Evolutionary conservation across 2,797 vertebrate genomes (phyloP).

Genomic region (Leuciscus waleckii): DNA sequence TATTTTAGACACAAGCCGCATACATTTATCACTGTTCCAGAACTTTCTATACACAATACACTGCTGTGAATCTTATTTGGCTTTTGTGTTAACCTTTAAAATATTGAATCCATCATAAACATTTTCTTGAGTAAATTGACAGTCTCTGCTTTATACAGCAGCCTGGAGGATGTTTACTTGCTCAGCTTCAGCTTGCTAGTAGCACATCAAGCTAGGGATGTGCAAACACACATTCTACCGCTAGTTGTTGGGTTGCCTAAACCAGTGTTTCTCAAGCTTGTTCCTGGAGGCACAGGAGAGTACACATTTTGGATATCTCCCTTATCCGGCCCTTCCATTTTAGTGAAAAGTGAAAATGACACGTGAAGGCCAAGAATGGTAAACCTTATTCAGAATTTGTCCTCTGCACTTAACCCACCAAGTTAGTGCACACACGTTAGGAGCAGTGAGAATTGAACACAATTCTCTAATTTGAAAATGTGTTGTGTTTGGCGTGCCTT

Average conservation of each 20-base stretch:
- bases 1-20: slow-evolving; percentile 30
- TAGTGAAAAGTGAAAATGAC: no score
- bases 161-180: background rate
- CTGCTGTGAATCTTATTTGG: background rate
- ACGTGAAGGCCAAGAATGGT: no score
- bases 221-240: background rate
- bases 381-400: no score
- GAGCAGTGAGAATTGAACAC: no score
- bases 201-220: background rate
- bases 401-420: no score
- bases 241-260: background rate
- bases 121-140: background rate
- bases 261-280: background rate
- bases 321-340: background rate
- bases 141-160: background rate
- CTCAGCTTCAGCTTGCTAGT: background rate
- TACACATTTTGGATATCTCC: background rate
- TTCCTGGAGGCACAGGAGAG: background rate
- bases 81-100: slow-evolving; percentile 5
- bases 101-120: slow-evolving; percentile 11
- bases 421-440: no score
- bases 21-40: slow-evolving; percentile 7
- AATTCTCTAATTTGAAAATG: background rate
- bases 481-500: background rate
- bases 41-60: background rate